Conservation (phyloP, 23 tunicate species). For the Oikopleura dioica region DNA sequence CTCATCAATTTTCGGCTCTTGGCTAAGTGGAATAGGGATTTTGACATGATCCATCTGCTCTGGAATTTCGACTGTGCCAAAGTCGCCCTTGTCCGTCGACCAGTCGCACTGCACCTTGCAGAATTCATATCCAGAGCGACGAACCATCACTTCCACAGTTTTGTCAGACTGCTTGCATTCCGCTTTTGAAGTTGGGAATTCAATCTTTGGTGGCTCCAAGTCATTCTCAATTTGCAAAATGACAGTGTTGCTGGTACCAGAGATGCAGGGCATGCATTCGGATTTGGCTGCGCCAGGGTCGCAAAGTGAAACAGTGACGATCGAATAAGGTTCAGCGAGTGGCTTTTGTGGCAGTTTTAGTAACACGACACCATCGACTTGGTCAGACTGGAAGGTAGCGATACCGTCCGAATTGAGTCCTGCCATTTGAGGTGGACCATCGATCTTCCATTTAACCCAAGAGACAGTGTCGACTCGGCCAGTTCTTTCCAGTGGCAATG, state of each 20-base stretch:
- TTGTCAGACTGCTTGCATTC: not conserved
- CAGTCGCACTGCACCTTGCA: not conserved
- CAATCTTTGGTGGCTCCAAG: conserved; percentile 5
- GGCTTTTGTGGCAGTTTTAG: not conserved
- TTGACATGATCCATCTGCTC: not conserved
- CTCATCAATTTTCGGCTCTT: not conserved
- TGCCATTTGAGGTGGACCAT: conserved; percentile 1
- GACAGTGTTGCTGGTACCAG: not conserved
- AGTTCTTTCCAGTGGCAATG: not conserved
- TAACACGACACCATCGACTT: not conserved
- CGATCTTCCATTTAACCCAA: conserved; percentile 12
- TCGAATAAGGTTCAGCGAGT: not conserved
- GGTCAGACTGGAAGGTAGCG: not conserved
- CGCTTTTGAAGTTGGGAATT: not conserved
- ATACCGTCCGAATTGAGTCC: not conserved
- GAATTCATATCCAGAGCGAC: not conserved
- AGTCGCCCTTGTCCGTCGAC: not conserved
- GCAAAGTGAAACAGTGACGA: not conserved
- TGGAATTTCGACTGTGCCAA: not conserved
- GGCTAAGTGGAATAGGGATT: not conserved
- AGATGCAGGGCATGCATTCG: not conserved
- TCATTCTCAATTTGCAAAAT: not conserved
- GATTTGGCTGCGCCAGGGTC: conserved; percentile 2
- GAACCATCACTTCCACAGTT: not conserved
- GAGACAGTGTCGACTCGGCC: conserved; percentile 3